Evolutionary conservation across 23 tunicate species (phyloP), one percentile per base, ranked within the genome.

Genomic region (Clavelina lepadiformis): DNA sequence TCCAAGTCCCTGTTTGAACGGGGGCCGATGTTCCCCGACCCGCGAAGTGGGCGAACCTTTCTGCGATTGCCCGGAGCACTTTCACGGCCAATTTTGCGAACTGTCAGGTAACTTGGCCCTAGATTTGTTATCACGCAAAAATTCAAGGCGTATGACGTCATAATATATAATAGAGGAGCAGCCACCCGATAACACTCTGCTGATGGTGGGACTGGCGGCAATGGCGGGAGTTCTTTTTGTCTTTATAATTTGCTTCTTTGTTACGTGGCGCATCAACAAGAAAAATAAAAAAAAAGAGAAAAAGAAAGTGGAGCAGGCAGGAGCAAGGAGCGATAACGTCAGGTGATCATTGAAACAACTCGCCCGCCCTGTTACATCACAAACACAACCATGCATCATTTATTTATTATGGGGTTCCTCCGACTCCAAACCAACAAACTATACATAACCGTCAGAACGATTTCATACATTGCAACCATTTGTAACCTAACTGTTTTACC

Each of bases 1-100:
- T n/a, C 62, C 72, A 13, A 70, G 69, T 50, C 78, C 82, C 2
- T 84, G 93, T 62, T 56, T 44, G 22, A 76, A 84, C 58, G 77
- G 78, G 15, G 93, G 72, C 29, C 27, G 15, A 19, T 84, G 93
- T 46, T 63, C 31, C 18, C 46, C 76, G 15, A 6, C 18, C 2
- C 20, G 31, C 5, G 54, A 50, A 18, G 71, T 65, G 1, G 73
- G 66, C 3, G 28, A 28, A 1, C 63, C 63, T 2, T 11, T 26
- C 1, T 76, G 82, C 44, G 26, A 8, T 8, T 76, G 82, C 57
- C 28, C 65, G 35, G 46, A 54, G 32, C 73, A 45, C 18, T 65
- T 3, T 31, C 31, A 7, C 2, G 82, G 82, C 3, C 19, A 33
- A 3, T 7, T 58, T 1, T 73, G 78, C 21, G 33, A 3, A 18